Base-by-base conservation (phyloP, 2,113 vertebrate genomes). In the Tylochromis polylepis region DNA sequence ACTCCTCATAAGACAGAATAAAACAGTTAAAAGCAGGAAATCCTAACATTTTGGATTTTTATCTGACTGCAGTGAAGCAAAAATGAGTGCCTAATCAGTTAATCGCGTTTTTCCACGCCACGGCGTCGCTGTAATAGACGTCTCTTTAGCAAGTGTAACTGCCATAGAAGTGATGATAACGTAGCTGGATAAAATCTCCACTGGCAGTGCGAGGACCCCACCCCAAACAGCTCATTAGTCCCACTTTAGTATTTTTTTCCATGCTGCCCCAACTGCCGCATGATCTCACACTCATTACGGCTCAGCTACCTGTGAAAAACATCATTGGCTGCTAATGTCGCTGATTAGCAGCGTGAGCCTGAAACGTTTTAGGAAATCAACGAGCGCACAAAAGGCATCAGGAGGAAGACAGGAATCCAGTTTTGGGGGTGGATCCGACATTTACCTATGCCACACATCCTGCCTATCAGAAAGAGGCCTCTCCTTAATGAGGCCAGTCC, bases 401-500 rank as follows among this genome's bases (percentile, higher is more conserved):
- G 55, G 34, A 81, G 11, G 34, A 41, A 77, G 27, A 77, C 46
- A 9, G 72, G 16, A 56, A 41, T 75, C 24, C 36, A 9, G 58
- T 78, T 84, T 83, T 36, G 12, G 27, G 27, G 58, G 22, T 62
- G 43, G 41, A n/a, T 43, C 36, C 2, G 15, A 12, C 2, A 1
- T 67, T 67, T 41, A 79, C 80, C 31, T 12, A 10, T 29, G 29
- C 14, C 36, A 58, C 4, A 75, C 59, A 34, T 85, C 38, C 67
- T 56, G 81, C 80, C 15, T 49, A 4, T 34, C 51, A 82, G 56
- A 58, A 2, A 82, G 34, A 79, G 65, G 81, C 80, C 20, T 81
- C 41, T 60, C 22, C 77, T 67, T 95, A 92, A 93, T 87, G 89
- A 94, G 88, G 81, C 67, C 53, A 5, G 58, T 62, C 84, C 91